Evolutionary conservation across 2,113 vertebrate species (phyloP).

Genomic region (Murina feae): DNA sequence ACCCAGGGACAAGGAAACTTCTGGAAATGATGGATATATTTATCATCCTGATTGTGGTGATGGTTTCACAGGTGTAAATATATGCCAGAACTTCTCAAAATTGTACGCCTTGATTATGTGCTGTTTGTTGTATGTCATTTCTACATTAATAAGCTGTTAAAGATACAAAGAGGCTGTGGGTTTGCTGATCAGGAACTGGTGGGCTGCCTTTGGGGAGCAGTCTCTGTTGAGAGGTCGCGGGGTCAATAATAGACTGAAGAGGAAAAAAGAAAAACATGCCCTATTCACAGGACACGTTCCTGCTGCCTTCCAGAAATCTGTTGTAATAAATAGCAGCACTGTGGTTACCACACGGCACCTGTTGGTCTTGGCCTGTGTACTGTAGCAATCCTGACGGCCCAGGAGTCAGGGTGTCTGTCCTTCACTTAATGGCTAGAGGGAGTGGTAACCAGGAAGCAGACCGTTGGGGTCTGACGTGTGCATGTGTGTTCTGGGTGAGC

Average conservation of each 20-base stretch:
- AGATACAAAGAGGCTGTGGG: not conserved
- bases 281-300: not conserved
- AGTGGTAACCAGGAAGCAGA: not conserved
- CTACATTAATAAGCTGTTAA: not conserved
- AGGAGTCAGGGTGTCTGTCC: not conserved
- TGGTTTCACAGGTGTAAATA: not conserved
- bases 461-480: not conserved
- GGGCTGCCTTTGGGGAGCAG: not conserved
- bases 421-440: not conserved
- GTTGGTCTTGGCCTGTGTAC: not conserved
- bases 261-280: not conserved
- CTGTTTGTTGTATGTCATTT: not conserved
- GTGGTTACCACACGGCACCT: not conserved
- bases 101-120: not conserved
- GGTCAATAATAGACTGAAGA: not conserved
- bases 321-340: not conserved
- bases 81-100: not conserved
- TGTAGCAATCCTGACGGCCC: not conserved
- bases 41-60: not conserved
- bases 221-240: not conserved
- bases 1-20: not conserved
- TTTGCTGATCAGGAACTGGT: not conserved
- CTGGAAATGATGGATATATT: not conserved
- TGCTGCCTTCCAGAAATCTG: not conserved
- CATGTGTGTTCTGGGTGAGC: not conserved